Base-by-base conservation (phyloP, 1,140 invertebrate species). In the Megalopta genalis region DNA sequence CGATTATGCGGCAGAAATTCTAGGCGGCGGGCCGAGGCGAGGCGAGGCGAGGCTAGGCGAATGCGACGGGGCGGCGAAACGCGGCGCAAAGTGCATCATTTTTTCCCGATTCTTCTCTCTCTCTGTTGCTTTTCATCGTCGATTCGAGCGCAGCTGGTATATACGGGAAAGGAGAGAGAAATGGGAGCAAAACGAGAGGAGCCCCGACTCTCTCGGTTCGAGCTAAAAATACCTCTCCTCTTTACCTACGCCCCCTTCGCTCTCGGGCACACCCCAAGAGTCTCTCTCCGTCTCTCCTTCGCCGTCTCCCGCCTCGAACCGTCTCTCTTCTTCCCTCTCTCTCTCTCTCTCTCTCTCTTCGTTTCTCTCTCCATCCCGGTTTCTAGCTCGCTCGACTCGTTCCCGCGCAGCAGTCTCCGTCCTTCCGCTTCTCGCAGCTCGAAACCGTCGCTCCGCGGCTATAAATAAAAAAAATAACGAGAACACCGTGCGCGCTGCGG, bases 381-480 rank as follows among this genome's bases (percentile, higher is more conserved):
- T 39, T 63, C 66, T 25, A 68, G 42, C 14, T 46, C 75, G 46
- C 77, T 25, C 63, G 52, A 66, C 39, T 32, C 78, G 60, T 8
- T 25, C 18, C 18, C 49, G 49, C 16, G 49, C 49, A 21, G 49
- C 23, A 52, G 14, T 71, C 54, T 60, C 79, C 71, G 65, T 63
- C 77, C 27, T 78, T 83, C 70, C 66, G 64, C 54, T 54, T 77
- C 80, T 77, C 80, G 57, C 27, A 49, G 64, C 73, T 71, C 77
- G 49, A 85, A 85, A 80, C 83, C 75, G 62, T 69, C 54, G 63
- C 70, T 85, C 52, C 12, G 52, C 46, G 27, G 67, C 84, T 85
- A 86, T 83, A 86, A 86, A 86, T 81, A 86, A 86, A 86, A 82
- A 73, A 80, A 78, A 78, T 60, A 86, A 83, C 72, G 70, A 83